phyloP scores from a whole-genome alignment of 2,113 vertebrate species.

The Brachypteracias leptosomus region DNA sequence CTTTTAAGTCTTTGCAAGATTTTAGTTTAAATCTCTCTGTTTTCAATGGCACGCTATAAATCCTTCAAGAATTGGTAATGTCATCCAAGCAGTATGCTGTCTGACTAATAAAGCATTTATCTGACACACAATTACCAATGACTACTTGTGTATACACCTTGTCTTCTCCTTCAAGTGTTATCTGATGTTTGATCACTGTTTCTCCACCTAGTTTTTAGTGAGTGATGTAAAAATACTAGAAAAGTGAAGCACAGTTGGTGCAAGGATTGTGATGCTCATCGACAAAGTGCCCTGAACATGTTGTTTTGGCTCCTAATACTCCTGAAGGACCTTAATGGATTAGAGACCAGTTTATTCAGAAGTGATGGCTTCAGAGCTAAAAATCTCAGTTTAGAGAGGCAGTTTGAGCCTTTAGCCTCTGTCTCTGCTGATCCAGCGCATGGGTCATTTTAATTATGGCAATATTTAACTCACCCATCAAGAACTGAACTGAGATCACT shows the following conservation, averaged over 20 bases:
- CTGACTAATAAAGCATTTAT: background rate
- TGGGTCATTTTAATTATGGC: background rate
- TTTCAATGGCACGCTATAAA: conserved; percentile 1
- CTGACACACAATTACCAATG: background rate
- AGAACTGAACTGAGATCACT: background rate
- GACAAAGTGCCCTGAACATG: background rate
- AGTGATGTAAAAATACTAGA: background rate
- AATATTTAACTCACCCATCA: background rate
- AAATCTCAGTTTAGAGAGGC: background rate
- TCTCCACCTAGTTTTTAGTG: background rate
- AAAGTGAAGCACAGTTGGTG: background rate
- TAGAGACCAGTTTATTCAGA: background rate
- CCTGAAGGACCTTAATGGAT: background rate
- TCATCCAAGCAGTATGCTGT: background rate
- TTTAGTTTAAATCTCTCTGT: background rate
- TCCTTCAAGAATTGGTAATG: background rate
- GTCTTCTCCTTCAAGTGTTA: background rate
- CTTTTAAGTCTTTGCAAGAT: background rate
- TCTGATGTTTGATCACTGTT: background rate
- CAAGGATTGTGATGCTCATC: background rate
- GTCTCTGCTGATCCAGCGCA: background rate
- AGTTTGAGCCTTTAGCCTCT: background rate
- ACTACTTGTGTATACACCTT: background rate
- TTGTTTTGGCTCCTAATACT: background rate
- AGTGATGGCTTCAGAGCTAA: background rate